These are phyloP conservation scores for Cheumatopsyche charites DNA, from an alignment of 1,140 invertebrate genomes.

Conservation along the genomic window DNA sequence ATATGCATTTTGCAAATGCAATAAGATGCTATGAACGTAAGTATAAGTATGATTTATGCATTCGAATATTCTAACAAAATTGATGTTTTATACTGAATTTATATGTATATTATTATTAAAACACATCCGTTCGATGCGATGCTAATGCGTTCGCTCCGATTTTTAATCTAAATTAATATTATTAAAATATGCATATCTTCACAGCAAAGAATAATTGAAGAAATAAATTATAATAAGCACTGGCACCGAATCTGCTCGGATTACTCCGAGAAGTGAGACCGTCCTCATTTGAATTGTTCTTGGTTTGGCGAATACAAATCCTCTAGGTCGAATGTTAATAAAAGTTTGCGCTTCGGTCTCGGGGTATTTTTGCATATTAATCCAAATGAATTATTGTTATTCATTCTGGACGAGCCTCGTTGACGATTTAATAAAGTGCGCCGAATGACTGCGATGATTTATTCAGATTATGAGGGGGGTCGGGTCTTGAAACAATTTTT, in stretches of 20 bases:
- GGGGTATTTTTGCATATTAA: conserved; percentile 33
- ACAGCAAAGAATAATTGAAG: not conserved
- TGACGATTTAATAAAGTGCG: conserved; percentile 36
- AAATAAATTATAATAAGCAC: not conserved
- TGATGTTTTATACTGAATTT: no score
- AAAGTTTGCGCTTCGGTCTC: conserved; percentile 10
- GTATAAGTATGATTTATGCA: no score
- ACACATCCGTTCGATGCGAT: no score
- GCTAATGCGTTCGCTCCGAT: no score
- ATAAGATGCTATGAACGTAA: no score
- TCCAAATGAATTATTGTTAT: conserved; percentile 36
- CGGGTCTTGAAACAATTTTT: conserved; percentile 33
- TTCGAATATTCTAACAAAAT: no score
- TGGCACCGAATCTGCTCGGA: not conserved
- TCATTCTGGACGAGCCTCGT: conserved; percentile 28
- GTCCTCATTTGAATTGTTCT: conserved; percentile 22
- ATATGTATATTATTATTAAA: no score
- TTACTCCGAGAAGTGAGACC: not conserved
- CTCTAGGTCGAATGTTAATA: conserved; percentile 20
- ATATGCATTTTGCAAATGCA: no score
- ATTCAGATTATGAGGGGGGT: conserved; percentile 23
- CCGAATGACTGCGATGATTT: conserved; percentile 31
- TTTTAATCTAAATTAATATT: no score
- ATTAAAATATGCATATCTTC: no score
- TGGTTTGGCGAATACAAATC: not conserved